Percentiles rank a stretch among this genome's conserved stretches.
Evolutionary conservation across 1,140 invertebrate genomes (phyloP).

Genomic region (Pachyrhynchus sulphureomaculatus): DNA sequence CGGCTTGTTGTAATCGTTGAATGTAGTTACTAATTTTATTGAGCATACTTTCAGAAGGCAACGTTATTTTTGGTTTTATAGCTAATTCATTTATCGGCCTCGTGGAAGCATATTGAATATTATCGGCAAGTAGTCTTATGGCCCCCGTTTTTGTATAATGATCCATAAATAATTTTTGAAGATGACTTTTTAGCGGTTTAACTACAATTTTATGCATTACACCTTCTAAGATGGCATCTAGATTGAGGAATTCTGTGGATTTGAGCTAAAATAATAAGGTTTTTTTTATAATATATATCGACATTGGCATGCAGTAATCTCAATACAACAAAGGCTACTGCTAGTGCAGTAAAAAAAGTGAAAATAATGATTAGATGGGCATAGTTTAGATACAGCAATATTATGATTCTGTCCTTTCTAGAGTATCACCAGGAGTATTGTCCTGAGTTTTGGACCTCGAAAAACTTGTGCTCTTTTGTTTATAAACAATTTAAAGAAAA

Average conservation of each 20-base stretch:
- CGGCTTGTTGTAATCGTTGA: constrained; percentile 81
- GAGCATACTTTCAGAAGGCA: constrained; percentile 72
- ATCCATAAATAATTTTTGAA: constrained; percentile 83
- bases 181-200: constrained; percentile 79
- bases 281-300: too few species aligned
- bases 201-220: constrained; percentile 90
- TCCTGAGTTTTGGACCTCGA: too few species aligned
- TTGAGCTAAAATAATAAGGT: constrained; percentile 67
- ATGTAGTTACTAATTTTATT: constrained; percentile 79
- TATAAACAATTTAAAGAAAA: too few species aligned
- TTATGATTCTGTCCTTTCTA: too few species aligned
- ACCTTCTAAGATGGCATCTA: constrained; percentile 90
- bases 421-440: too few species aligned
- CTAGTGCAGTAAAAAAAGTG: too few species aligned
- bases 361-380: too few species aligned
- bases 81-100: constrained; percentile 81
- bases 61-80: constrained; percentile 73
- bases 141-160: constrained; percentile 79
- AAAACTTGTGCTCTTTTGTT: too few species aligned
- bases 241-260: constrained; percentile 88
- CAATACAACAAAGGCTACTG: too few species aligned
- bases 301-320: too few species aligned
- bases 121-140: constrained; percentile 76
- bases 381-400: too few species aligned
- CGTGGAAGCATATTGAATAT: constrained; percentile 80